phyloP scores from a whole-genome alignment of 1,140 invertebrate genomes.

The Chelonus insularis region DNA sequence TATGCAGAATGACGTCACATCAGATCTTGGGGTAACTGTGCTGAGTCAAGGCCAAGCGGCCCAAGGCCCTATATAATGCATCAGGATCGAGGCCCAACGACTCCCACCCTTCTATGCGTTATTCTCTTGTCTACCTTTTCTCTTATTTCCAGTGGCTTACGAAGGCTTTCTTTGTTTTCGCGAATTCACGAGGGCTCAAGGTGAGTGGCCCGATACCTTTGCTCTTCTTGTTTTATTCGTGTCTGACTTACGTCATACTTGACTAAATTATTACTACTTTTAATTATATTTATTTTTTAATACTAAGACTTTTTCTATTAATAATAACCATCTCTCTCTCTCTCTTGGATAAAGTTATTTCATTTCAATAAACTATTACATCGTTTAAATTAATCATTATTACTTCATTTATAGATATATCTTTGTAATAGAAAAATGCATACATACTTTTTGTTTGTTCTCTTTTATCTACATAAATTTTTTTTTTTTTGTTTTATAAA shows the following conservation, averaged over 20 bases:
- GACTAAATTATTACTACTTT: not conserved
- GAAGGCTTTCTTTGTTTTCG: conserved; percentile 21
- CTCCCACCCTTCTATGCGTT: conserved; percentile 11
- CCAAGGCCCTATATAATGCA: conserved; percentile 53
- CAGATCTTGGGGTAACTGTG: conserved; percentile 58
- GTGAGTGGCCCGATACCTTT: conserved; percentile 27
- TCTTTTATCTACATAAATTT: too few relatives aligned
- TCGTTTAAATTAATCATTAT: too few relatives aligned
- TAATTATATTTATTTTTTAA: not conserved
- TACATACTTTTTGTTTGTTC: too few relatives aligned
- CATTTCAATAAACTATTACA: too few relatives aligned
- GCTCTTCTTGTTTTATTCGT: conserved; percentile 17
- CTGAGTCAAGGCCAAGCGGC: conserved; percentile 59
- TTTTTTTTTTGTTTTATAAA: too few relatives aligned
- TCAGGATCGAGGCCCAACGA: conserved; percentile 25
- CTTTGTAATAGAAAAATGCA: too few relatives aligned
- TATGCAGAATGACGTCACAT: conserved; percentile 61
- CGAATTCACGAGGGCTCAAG: conserved; percentile 20
- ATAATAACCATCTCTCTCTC: too few relatives aligned
- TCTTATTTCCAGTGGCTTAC: not conserved
- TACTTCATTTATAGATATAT: too few relatives aligned
- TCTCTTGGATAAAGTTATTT: too few relatives aligned
- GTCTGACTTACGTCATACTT: conserved; percentile 22
- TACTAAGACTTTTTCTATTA: not conserved
- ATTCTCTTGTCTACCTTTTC: not conserved